A percentile compares a stretch with the other conserved stretches of the same genome.
These are phyloP conservation scores for Agrotis puta DNA, from an alignment of 2,888 invertebrate genomes.

Conservation along the genomic window DNA sequence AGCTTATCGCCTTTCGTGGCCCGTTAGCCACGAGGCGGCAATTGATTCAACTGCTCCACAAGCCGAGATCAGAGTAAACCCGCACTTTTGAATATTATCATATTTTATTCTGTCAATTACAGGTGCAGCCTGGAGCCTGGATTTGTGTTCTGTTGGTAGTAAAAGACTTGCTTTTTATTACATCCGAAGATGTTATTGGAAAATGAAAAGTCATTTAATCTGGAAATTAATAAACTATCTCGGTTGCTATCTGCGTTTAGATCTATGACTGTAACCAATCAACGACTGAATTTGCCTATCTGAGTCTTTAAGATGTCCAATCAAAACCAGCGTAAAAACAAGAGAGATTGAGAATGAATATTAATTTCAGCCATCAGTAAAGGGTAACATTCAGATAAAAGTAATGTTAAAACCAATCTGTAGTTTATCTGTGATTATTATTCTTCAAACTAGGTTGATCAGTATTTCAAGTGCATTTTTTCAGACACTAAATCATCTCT, in stretches of 20 bases:
- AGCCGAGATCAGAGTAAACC: conserved; percentile 79
- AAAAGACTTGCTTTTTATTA: background rate
- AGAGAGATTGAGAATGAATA: too few species aligned
- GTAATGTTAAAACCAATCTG: background rate
- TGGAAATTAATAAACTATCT: too few species aligned
- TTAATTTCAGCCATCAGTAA: too few species aligned
- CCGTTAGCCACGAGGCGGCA: conserved; percentile 86
- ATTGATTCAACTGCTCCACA: conserved; percentile 83
- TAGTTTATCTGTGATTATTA: too few species aligned
- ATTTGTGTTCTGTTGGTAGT: background rate
- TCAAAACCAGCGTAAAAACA: too few species aligned
- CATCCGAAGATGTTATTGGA: background rate
- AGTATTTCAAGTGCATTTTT: background rate
- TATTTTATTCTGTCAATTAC: conserved; percentile 85
- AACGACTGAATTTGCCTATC: too few species aligned
- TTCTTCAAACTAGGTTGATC: background rate
- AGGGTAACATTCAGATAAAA: too few species aligned
- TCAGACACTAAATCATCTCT: too few species aligned
- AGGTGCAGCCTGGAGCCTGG: conserved; percentile 47
- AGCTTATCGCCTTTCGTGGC: conserved; percentile 85
- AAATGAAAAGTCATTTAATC: too few species aligned
- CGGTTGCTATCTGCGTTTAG: too few species aligned
- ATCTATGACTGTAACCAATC: too few species aligned
- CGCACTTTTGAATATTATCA: conserved; percentile 82
- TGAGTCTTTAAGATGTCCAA: too few species aligned